Evolutionary conservation across 2,888 invertebrate genomes (phyloP).

Genomic region (Tinea pellionella): DNA sequence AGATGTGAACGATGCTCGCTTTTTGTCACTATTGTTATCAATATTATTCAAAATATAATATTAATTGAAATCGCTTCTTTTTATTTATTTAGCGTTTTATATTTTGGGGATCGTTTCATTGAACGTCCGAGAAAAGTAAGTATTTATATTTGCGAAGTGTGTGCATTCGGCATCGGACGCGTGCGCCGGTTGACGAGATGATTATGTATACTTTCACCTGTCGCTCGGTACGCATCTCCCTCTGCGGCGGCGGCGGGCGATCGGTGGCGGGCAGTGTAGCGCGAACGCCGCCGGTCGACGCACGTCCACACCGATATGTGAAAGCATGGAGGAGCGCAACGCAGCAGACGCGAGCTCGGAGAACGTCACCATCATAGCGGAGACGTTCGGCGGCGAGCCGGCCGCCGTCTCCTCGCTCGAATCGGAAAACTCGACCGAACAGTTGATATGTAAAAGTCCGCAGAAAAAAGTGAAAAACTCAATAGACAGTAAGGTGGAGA

Average conservation of each 20-base stretch:
- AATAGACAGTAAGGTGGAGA: constrained; percentile 36
- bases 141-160: no score
- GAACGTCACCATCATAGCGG: constrained; percentile 26
- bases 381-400: constrained; percentile 32
- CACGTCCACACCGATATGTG: constrained; percentile 12
- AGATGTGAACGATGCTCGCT: no score
- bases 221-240: background rate
- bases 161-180: no score
- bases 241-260: background rate
- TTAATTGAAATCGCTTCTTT: no score
- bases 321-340: constrained; percentile 10
- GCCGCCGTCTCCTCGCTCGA: constrained; percentile 61
- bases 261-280: background rate
- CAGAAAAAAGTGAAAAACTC: constrained; percentile 35
- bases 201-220: constrained; percentile 3
- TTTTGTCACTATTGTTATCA: no score
- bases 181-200: background rate
- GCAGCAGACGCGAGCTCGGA: constrained; percentile 10
- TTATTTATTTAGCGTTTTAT: no score
- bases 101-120: no score
- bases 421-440: constrained; percentile 68
- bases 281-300: constrained; percentile 4
- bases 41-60: no score
- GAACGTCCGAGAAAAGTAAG: no score
- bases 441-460: constrained; percentile 68